A percentile compares a stretch with the other conserved stretches of the same genome.
Evolutionary conservation across 2,888 invertebrate species (phyloP).

Genomic region (Carabus problematicus): DNA sequence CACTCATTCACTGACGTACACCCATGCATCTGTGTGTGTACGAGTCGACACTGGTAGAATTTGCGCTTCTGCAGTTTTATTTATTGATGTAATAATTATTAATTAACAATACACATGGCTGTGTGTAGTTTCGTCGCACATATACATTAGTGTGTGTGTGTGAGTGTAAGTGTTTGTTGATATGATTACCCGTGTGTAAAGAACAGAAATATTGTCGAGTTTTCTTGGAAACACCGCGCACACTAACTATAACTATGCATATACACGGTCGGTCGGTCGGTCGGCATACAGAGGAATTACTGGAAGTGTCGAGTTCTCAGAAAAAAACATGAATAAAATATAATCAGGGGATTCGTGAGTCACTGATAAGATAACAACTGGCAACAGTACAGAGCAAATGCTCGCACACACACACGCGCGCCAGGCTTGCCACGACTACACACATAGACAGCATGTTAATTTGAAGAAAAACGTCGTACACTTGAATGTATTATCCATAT

Average conservation of each 20-base stretch:
- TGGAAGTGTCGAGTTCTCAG: slow-evolving; percentile 19
- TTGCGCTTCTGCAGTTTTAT: neutral
- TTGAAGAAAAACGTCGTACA: too few species aligned
- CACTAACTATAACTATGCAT: neutral
- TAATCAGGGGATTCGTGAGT: slow-evolving; percentile 42
- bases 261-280: neutral
- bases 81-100: slow-evolving; percentile 31
- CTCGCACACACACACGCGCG: slow-evolving; percentile 31
- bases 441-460: neutral
- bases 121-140: too few species aligned
- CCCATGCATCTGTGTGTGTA: too few species aligned
- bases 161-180: too few species aligned
- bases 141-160: too few species aligned
- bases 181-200: slow-evolving; percentile 34
- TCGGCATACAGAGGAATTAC: too few species aligned
- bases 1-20: too few species aligned
- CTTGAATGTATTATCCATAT: too few species aligned
- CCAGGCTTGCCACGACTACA: too few species aligned
- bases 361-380: slow-evolving; percentile 42
- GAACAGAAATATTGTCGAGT: too few species aligned
- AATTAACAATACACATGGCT: slow-evolving; percentile 1
- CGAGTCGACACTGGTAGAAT: neutral
- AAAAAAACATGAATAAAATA: slow-evolving; percentile 41
- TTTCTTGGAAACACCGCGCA: neutral
- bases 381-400: slow-evolving; percentile 22